Conservation (phyloP, 1,140 invertebrate genomes). For the Mizuhopecten yessoensis region DNA sequence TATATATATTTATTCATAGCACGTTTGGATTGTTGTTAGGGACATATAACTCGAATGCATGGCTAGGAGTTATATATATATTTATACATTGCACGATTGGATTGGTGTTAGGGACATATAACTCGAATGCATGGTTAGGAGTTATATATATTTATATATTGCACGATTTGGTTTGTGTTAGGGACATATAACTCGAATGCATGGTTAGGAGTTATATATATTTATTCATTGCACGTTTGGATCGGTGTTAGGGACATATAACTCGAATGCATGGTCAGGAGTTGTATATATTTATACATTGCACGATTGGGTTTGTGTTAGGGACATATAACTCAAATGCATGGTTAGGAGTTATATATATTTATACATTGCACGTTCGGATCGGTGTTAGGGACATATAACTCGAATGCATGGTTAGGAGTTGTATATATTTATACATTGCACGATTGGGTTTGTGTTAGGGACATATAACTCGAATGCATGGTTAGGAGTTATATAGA, state of each 20-base stretch:
- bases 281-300: not conserved
- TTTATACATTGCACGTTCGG: not conserved
- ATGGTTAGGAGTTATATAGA: slow-evolving; percentile 30
- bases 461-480: slow-evolving; percentile 23
- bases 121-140: not conserved
- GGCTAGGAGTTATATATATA: not conserved
- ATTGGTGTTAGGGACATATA: not conserved
- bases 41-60: not conserved
- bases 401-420: too few relatives aligned
- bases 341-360: slow-evolving; percentile 30
- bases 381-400: not conserved
- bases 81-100: not conserved
- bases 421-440: not conserved
- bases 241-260: too few relatives aligned
- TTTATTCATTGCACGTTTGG: too few relatives aligned
- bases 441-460: not conserved
- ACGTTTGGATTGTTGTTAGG: not conserved
- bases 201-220: too few relatives aligned
- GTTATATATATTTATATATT: not conserved
- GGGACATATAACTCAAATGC: slow-evolving; percentile 23
- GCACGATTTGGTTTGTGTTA: not conserved
- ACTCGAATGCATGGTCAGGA: too few relatives aligned
- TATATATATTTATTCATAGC: not conserved
- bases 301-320: not conserved
- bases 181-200: too few relatives aligned